Percentiles rank a stretch among this genome's conserved stretches.
Evolutionary conservation across 1,140 invertebrate genomes (phyloP).

Genomic region (Spodoptera litura): DNA sequence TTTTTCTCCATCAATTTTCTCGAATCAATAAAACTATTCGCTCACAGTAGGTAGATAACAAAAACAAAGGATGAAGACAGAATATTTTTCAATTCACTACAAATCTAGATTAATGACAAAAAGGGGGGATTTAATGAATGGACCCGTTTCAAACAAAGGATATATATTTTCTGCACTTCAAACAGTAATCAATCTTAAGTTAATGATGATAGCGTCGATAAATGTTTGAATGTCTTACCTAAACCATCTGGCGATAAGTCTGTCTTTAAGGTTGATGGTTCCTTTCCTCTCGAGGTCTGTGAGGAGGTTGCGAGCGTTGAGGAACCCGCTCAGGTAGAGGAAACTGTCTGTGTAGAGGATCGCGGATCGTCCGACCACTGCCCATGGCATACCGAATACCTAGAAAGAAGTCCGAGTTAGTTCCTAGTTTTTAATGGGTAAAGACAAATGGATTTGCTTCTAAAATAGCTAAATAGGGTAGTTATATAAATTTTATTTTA

Average conservation of each 20-base stretch:
- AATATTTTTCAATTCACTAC: slow-evolving; percentile 35
- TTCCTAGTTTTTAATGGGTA: not conserved
- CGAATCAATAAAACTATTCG: not conserved
- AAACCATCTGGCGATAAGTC: slow-evolving; percentile 88
- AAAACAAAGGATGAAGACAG: slow-evolving; percentile 5
- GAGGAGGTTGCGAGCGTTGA: slow-evolving; percentile 89
- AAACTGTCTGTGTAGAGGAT: slow-evolving; percentile 93
- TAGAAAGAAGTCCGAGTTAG: slow-evolving; percentile 62
- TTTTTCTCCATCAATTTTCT: not conserved
- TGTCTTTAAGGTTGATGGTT: slow-evolving; percentile 87
- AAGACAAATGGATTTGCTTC: not conserved
- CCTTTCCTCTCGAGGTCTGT: slow-evolving; percentile 87
- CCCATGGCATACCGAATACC: slow-evolving; percentile 90
- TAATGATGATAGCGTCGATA: slow-evolving; percentile 41
- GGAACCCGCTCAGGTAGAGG: slow-evolving; percentile 90
- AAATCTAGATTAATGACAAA: slow-evolving; percentile 46
- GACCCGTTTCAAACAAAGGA: slow-evolving; percentile 31
- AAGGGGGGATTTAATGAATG: slow-evolving; percentile 40
- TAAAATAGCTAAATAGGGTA: too few relatives aligned
- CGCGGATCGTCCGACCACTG: slow-evolving; percentile 90
- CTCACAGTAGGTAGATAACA: not conserved
- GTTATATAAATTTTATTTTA: too few relatives aligned
- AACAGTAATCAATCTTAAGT: slow-evolving; percentile 40
- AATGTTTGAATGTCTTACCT: slow-evolving; percentile 77
- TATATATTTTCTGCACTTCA: slow-evolving; percentile 37